phyloP scores from a whole-genome alignment of 1,140 invertebrate genomes.

The Drosophila watanabei region DNA sequence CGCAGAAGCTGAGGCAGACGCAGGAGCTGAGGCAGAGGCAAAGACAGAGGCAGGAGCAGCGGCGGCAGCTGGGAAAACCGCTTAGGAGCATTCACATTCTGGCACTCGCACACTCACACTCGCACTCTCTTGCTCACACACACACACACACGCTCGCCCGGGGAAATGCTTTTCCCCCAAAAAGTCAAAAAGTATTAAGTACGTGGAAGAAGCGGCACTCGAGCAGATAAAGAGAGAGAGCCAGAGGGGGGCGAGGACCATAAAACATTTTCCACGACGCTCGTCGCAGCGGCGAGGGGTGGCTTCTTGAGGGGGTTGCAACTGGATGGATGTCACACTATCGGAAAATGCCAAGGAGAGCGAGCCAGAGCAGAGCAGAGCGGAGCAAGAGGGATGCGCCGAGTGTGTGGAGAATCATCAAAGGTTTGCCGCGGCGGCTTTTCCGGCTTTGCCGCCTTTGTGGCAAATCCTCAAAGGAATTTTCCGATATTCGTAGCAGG shows the following conservation, averaged over 20 bases:
- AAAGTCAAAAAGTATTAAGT: conserved; percentile 82
- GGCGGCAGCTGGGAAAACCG: conserved; percentile 67
- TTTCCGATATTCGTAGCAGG: conserved; percentile 85
- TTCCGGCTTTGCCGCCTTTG: conserved; percentile 80
- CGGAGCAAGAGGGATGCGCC: conserved; percentile 13
- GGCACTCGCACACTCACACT: conserved; percentile 27
- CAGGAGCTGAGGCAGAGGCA: conserved; percentile 11
- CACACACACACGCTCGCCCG: conserved; percentile 28
- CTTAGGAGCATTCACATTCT: conserved; percentile 61
- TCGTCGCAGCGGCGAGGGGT: conserved; percentile 35
- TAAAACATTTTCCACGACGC: conserved; percentile 74
- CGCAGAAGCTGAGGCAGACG: conserved; percentile 16
- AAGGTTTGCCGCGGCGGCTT: conserved; percentile 80
- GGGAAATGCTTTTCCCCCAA: conserved; percentile 81
- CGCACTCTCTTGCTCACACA: conserved; percentile 19
- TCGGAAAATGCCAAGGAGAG: conserved; percentile 59
- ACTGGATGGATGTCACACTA: conserved; percentile 67
- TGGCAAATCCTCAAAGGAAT: conserved; percentile 85
- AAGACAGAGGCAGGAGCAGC: conserved; percentile 21
- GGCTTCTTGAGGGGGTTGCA: conserved; percentile 69
- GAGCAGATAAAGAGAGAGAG: conserved; percentile 48
- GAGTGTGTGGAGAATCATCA: conserved; percentile 77
- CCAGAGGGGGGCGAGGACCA: conserved; percentile 40
- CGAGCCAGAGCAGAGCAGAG: conserved; percentile 6
- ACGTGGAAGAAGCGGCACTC: conserved; percentile 58